Evolutionary conservation across 2,888 invertebrate genomes (phyloP).

Genomic region (Cabera pusaria): DNA sequence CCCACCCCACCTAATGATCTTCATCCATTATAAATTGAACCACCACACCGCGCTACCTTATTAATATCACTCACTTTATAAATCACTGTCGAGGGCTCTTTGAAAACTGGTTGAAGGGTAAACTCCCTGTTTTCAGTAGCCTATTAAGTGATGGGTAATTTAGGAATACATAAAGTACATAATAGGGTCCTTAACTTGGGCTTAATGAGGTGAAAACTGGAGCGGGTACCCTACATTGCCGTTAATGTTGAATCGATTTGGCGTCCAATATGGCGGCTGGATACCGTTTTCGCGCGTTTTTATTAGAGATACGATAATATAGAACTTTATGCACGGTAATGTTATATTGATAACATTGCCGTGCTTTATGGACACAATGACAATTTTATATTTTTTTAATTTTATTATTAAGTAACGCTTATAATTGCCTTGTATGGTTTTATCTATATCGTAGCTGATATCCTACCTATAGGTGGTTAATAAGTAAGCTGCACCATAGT

Average conservation of each 20-base stretch:
- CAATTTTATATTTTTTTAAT: too few relatives aligned
- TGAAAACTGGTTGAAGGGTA: constrained; percentile 55
- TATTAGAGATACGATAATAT: too few relatives aligned
- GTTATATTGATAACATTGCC: too few relatives aligned
- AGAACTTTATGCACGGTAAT: too few relatives aligned
- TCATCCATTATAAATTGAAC: constrained; percentile 51
- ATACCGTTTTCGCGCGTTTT: constrained; percentile 1
- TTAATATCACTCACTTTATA: constrained; percentile 23
- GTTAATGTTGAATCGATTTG: constrained; percentile 57
- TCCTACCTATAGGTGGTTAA: too few relatives aligned
- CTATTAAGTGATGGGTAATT: constrained; percentile 83
- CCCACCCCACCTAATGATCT: constrained; percentile 64
- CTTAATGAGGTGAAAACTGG: constrained; percentile 81
- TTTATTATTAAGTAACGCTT: too few relatives aligned
- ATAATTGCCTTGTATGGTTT: too few relatives aligned
- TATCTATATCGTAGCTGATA: too few relatives aligned
- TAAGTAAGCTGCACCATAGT: too few relatives aligned
- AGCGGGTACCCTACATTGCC: constrained; percentile 57
- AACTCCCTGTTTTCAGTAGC: constrained; percentile 63
- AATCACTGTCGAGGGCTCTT: constrained; percentile 39
- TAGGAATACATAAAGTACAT: constrained; percentile 83
- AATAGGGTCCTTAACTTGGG: constrained; percentile 78
- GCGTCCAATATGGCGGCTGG: constrained; percentile 2
- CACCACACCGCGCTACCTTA: too few relatives aligned
- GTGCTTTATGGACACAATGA: too few relatives aligned